Conservation (phyloP, 2,888 invertebrate genomes). For the Argynnis bischoffii region DNA sequence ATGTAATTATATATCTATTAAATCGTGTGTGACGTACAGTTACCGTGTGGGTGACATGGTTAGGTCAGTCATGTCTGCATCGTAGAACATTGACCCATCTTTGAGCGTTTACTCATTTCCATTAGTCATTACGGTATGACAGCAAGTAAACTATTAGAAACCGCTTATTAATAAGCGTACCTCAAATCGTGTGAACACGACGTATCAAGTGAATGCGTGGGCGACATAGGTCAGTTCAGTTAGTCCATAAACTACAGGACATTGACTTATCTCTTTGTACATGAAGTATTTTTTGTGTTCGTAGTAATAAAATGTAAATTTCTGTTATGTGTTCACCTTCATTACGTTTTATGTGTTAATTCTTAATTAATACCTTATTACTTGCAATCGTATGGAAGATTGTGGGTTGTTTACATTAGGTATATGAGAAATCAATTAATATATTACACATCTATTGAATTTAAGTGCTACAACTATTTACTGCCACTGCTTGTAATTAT, state of each 20-base stretch:
- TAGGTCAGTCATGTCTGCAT: conserved; percentile 29
- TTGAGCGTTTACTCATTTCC: conserved; percentile 8
- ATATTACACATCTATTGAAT: too few species aligned
- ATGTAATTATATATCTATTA: too few species aligned
- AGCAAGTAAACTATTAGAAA: conserved; percentile 17
- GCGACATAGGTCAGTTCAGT: conserved; percentile 29
- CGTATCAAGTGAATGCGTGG: conserved; percentile 23
- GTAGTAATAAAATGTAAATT: background rate
- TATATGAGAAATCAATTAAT: too few species aligned
- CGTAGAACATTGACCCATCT: conserved; percentile 21
- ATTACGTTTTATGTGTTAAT: conserved; percentile 7
- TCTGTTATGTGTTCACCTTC: background rate
- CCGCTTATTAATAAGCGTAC: conserved; percentile 18
- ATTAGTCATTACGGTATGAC: conserved; percentile 20
- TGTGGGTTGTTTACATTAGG: too few species aligned
- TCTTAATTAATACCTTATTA: background rate
- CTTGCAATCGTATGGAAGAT: background rate
- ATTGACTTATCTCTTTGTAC: conserved; percentile 21
- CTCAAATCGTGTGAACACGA: conserved; percentile 20
- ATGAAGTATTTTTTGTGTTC: conserved; percentile 1
- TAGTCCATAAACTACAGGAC: conserved; percentile 25
- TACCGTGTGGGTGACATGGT: conserved; percentile 23
- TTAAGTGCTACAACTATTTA: too few species aligned
- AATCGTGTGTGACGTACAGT: conserved; percentile 15
- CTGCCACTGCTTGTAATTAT: too few species aligned